phyloP scores from a whole-genome alignment of 2,113 vertebrate genomes.

The Cairina moschata region DNA sequence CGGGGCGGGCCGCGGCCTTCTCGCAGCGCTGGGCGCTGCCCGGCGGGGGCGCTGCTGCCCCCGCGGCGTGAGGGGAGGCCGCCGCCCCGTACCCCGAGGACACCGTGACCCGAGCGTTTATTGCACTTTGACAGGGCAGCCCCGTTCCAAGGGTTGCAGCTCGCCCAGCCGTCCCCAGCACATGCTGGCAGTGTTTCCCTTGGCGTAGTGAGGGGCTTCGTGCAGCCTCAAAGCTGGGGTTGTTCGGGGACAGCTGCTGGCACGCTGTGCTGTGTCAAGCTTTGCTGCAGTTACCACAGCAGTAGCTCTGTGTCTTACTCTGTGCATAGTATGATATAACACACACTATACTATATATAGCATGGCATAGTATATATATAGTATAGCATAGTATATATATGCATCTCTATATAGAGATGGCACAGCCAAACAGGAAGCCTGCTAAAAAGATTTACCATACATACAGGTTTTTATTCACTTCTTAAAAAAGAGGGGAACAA shows the following conservation, averaged over 20 bases:
- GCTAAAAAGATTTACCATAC: neutral
- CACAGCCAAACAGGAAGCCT: neutral
- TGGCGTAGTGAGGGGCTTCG: neutral
- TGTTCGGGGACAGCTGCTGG: too few relatives aligned
- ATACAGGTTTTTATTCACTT: neutral
- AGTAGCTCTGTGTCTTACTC: rapidly evolving
- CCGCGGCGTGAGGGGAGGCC: neutral
- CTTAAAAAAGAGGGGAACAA: neutral
- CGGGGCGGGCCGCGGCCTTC: too few relatives aligned
- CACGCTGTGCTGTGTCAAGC: rapidly evolving
- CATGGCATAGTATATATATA: too few relatives aligned
- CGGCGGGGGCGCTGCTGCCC: neutral
- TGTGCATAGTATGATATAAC: neutral
- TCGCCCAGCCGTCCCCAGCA: rapidly evolving
- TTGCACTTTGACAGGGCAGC: rapidly evolving
- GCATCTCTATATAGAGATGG: neutral
- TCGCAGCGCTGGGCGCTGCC: too few relatives aligned
- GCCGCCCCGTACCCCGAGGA: rapidly evolving
- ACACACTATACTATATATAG: too few relatives aligned
- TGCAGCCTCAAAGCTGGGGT: neutral
- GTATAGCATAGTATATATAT: too few relatives aligned
- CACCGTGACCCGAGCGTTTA: rapidly evolving
- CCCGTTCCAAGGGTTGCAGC: rapidly evolving
- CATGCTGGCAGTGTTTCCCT: neutral
- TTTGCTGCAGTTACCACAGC: neutral